Evolutionary conservation across 1,140 invertebrate genomes (phyloP).

Genomic region (Chrysomallon squamiferum): DNA sequence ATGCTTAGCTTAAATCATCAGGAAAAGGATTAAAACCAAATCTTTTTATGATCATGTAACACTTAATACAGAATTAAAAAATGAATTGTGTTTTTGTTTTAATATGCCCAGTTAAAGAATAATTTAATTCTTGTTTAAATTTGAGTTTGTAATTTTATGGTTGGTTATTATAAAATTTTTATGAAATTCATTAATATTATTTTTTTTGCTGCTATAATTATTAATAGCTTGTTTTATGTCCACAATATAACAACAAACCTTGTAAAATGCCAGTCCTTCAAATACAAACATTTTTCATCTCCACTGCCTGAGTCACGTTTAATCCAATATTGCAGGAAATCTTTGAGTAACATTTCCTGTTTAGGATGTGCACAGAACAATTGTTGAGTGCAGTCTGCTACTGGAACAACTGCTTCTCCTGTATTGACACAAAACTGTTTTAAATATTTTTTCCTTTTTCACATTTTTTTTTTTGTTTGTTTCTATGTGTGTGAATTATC

Average conservation of each 20-base stretch:
- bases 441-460: neutral
- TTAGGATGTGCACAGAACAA: conserved; percentile 79
- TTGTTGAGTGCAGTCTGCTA: conserved; percentile 77
- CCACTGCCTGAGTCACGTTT: conserved; percentile 17
- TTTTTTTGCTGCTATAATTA: too few relatives aligned
- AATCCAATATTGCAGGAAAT: conserved; percentile 44
- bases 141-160: too few relatives aligned
- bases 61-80: too few relatives aligned
- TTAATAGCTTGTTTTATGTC: too few relatives aligned
- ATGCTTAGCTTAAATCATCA: neutral
- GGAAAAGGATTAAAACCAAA: neutral
- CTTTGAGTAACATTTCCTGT: conserved; percentile 62
- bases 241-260: conserved; percentile 32
- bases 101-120: too few relatives aligned
- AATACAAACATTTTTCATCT: conserved; percentile 45
- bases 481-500: too few relatives aligned
- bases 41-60: too few relatives aligned
- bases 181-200: too few relatives aligned
- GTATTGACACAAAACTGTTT: conserved; percentile 6
- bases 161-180: too few relatives aligned
- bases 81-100: too few relatives aligned
- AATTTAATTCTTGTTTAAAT: too few relatives aligned
- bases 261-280: conserved; percentile 66
- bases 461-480: too few relatives aligned
- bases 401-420: conserved; percentile 72